Percentiles rank a stretch among this genome's conserved stretches.
These are phyloP conservation scores for Sardina pilchardus DNA, from an alignment of 2,113 vertebrate genomes.

Conservation along the genomic window DNA sequence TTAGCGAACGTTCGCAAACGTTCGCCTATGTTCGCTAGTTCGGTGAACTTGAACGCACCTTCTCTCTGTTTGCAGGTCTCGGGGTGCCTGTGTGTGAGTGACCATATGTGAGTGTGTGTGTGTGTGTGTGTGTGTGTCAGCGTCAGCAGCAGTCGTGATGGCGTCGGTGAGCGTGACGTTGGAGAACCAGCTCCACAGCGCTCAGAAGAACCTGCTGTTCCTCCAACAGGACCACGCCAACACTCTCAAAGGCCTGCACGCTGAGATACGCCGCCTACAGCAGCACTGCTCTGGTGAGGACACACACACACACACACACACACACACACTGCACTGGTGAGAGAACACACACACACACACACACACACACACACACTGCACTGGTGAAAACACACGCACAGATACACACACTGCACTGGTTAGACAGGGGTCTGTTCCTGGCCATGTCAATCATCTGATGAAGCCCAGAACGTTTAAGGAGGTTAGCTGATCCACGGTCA, in stretches of 20 bases:
- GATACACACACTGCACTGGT: background rate
- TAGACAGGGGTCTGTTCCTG: too few species aligned
- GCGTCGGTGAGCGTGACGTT: conserved; percentile 80
- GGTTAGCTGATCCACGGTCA: too few species aligned
- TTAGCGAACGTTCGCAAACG: too few species aligned
- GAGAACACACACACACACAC: background rate
- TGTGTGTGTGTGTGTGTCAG: conserved; percentile 28
- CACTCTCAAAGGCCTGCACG: conserved; percentile 89
- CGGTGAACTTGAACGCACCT: too few species aligned
- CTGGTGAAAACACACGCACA: background rate
- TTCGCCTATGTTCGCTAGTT: too few species aligned
- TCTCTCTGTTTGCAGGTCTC: conserved; percentile 42
- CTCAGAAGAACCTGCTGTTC: conserved; percentile 95
- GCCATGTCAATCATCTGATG: too few species aligned
- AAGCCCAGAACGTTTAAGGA: too few species aligned
- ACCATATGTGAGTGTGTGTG: conserved; percentile 5
- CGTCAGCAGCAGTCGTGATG: conserved; percentile 72
- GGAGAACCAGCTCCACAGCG: conserved; percentile 96
- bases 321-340: conserved; percentile 91
- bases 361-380: background rate
- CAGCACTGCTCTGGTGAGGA: conserved; percentile 91
- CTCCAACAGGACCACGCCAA: conserved; percentile 91
- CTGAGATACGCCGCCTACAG: conserved; percentile 89
- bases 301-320: conserved; percentile 75
- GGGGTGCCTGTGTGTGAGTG: conserved; percentile 21